Percentiles rank a stretch among this genome's conserved stretches.
phyloP scores from a whole-genome alignment of 2,797 vertebrate species.

The Aldrovandia affinis region DNA sequence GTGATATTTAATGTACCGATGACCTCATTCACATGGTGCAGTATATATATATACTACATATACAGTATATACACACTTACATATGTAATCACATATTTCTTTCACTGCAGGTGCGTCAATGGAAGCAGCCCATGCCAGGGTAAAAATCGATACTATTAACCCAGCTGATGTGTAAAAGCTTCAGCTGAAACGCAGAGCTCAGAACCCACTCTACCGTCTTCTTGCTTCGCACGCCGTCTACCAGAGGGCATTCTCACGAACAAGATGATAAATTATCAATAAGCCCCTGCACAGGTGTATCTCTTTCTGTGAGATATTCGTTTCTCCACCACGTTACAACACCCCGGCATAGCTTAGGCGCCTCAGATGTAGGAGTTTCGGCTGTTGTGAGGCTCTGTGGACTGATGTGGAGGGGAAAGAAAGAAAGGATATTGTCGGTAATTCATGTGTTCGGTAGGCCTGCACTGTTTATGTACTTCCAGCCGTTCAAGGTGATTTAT shows the following conservation, averaged over 20 bases:
- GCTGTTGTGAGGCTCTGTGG: not conserved
- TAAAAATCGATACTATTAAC: constrained; percentile 16
- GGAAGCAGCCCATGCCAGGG: not conserved
- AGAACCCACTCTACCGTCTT: not conserved
- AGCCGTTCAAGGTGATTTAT: constrained; percentile 4
- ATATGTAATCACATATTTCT: not conserved
- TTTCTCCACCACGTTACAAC: not conserved
- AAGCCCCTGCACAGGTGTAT: not conserved
- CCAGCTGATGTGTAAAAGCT: not conserved
- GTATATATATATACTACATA: not conserved
- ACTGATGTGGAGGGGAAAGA: not conserved
- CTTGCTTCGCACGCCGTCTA: not conserved
- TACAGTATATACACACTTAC: not conserved
- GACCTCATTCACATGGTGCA: not conserved
- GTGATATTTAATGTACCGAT: not conserved
- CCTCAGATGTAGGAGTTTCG: not conserved
- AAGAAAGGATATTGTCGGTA: constrained; percentile 2
- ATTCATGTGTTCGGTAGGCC: constrained; percentile 13
- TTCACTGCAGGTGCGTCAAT: not conserved
- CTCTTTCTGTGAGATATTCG: not conserved
- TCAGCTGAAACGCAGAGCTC: not conserved
- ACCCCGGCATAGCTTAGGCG: not conserved
- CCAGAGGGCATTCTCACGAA: not conserved
- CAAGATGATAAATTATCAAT: constrained; percentile 8
- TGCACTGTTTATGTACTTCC: constrained; percentile 11